These are phyloP conservation scores for Papilio aristodemus DNA, from an alignment of 1,140 invertebrate species.

Conservation along the genomic window DNA sequence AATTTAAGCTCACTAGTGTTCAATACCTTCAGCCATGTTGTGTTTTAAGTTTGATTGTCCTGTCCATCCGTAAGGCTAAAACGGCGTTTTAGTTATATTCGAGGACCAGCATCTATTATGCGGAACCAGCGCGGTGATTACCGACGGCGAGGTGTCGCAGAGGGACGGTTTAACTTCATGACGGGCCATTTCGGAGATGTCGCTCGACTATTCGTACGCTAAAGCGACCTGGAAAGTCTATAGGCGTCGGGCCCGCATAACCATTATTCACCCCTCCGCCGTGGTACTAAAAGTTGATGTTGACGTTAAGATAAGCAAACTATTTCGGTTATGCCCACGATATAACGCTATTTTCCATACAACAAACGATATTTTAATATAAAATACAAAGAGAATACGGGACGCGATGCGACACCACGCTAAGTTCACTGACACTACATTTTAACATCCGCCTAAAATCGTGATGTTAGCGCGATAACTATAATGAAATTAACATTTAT, in stretches of 20 bases:
- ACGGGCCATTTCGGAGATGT: constrained; percentile 40
- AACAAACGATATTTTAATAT: constrained; percentile 15
- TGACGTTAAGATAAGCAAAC: constrained; percentile 30
- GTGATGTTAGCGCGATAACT: constrained; percentile 22
- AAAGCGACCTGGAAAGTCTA: constrained; percentile 26
- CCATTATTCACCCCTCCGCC: constrained; percentile 21
- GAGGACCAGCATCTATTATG: background rate
- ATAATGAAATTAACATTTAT: constrained; percentile 9
- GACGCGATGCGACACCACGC: constrained; percentile 21
- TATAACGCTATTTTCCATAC: constrained; percentile 22
- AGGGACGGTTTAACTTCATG: constrained; percentile 22
- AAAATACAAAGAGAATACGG: constrained; percentile 21
- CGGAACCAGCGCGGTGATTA: constrained; percentile 40
- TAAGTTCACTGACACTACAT: constrained; percentile 25
- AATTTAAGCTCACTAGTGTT: no score
- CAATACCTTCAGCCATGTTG: no score
- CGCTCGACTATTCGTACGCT: constrained; percentile 26
- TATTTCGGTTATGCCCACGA: constrained; percentile 25
- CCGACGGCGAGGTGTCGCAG: constrained; percentile 27
- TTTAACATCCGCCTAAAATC: constrained; percentile 27
- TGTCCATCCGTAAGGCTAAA: background rate
- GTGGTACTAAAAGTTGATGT: constrained; percentile 31
- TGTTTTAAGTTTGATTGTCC: background rate
- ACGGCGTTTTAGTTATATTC: background rate
- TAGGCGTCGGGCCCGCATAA: constrained; percentile 26